Conservation (phyloP, 2,888 invertebrate genomes). For the Melangyna quadrimaculata region DNA sequence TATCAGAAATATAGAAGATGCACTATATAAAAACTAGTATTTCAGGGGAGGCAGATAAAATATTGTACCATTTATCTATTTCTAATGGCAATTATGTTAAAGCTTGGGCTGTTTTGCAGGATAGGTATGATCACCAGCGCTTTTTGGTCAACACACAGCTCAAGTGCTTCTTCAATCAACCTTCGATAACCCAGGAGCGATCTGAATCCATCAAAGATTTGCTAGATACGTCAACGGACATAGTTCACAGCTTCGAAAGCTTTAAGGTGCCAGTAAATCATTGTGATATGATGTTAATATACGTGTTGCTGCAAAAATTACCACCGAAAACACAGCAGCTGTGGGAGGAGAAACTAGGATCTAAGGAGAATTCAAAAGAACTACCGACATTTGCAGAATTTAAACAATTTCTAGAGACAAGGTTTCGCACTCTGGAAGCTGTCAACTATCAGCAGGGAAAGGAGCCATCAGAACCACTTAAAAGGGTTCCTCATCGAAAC, state of each 20-base stretch:
- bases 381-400: background rate
- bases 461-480: background rate
- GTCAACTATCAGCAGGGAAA: background rate
- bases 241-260: background rate
- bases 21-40: conserved; percentile 6
- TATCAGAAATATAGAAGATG: background rate
- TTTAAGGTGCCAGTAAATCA: background rate
- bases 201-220: too few relatives aligned
- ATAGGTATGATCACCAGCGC: conserved; percentile 18
- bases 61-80: background rate
- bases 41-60: conserved; percentile 7
- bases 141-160: conserved; percentile 28
- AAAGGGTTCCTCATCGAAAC: background rate
- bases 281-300: background rate
- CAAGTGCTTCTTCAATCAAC: conserved; percentile 27
- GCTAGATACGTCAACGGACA: too few relatives aligned
- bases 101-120: conserved; percentile 3
- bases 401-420: background rate
- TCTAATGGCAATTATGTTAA: background rate
- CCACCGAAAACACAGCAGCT: background rate
- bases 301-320: background rate
- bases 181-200: background rate
- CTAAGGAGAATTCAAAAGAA: background rate
- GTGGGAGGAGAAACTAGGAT: too few relatives aligned
- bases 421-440: background rate